Conservation (phyloP, 53 echinoderm and acorn worm species). For the Mesocentrotus franciscanus region DNA sequence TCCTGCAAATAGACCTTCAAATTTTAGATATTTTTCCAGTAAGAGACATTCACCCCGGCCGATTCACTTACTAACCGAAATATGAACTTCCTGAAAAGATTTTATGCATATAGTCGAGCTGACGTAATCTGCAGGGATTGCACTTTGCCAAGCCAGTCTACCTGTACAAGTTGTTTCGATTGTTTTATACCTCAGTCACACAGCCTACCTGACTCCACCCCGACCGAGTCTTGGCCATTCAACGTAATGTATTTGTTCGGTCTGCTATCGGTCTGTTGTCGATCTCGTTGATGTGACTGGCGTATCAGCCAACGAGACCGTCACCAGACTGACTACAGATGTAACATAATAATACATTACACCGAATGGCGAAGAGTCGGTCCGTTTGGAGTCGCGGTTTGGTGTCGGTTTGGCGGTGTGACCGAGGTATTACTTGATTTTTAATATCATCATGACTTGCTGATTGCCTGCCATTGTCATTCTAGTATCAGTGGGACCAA, state of each 20-base stretch:
- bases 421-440: not conserved
- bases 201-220: no score
- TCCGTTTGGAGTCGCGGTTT: no score
- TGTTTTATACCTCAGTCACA: not conserved
- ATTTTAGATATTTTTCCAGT: not conserved
- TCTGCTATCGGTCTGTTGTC: no score
- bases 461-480: not conserved
- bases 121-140: not conserved
- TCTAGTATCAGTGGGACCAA: not conserved
- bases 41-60: constrained; percentile 15
- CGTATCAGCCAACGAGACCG: no score
- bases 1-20: not conserved
- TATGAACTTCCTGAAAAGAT: constrained; percentile 40
- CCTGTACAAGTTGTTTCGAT: not conserved
- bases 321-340: no score
- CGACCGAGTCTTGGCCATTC: no score
- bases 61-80: not conserved
- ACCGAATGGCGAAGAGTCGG: no score
- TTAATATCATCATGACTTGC: constrained; percentile 1
- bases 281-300: no score
- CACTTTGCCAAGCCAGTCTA: not conserved
- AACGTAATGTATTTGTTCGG: no score
- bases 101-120: not conserved
- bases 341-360: no score
- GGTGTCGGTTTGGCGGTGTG: no score